Conservation (phyloP, 2,888 invertebrate species). For the Micropterix aruncella region DNA sequence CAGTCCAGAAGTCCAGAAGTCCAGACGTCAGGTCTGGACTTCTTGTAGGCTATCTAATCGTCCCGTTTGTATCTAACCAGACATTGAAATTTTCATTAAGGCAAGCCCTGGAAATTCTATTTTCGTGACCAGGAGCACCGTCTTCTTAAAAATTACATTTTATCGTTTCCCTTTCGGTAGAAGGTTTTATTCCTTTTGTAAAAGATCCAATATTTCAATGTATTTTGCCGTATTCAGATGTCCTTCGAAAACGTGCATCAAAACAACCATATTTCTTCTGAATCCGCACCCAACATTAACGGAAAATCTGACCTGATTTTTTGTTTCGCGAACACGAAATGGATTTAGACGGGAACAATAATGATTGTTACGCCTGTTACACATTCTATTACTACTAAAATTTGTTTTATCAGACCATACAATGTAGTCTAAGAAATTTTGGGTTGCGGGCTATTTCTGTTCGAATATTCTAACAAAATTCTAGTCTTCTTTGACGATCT, state of each 20-base stretch:
- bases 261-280: slow-evolving; percentile 1
- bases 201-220: slow-evolving; percentile 1
- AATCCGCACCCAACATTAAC: slow-evolving; percentile 2
- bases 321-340: too few species aligned
- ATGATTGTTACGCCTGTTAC: slow-evolving; percentile 2
- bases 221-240: slow-evolving; percentile 1
- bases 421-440: slow-evolving; percentile 2
- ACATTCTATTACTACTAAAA: slow-evolving; percentile 1
- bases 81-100: slow-evolving; percentile 1
- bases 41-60: slow-evolving; percentile 1
- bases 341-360: slow-evolving; percentile 1
- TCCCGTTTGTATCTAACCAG: neutral
- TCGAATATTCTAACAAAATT: neutral
- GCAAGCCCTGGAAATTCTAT: slow-evolving; percentile 2
- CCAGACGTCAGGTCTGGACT: slow-evolving; percentile 1
- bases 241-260: slow-evolving; percentile 2
- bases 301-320: slow-evolving; percentile 1
- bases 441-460: neutral
- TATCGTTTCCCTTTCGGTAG: slow-evolving; percentile 1
- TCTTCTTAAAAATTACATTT: slow-evolving; percentile 1
- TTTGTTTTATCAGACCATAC: slow-evolving; percentile 2
- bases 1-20: too few species aligned
- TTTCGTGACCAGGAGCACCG: slow-evolving; percentile 1
- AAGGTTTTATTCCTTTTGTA: slow-evolving; percentile 2
- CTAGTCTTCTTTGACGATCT: too few species aligned